phyloP scores from a whole-genome alignment of 2,113 vertebrate genomes.

The Carassius carassius region DNA sequence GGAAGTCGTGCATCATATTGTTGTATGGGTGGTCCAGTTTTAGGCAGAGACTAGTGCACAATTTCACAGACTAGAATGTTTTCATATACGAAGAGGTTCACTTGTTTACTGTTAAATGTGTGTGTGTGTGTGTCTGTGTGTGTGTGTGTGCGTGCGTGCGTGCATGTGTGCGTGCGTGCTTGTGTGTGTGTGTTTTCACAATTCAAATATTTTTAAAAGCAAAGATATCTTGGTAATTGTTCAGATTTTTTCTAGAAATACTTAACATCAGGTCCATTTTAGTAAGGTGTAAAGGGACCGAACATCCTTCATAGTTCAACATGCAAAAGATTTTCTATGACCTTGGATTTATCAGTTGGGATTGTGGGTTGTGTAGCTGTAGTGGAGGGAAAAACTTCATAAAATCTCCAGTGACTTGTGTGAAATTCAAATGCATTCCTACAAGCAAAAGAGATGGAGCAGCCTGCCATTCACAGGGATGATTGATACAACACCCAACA shows the following conservation, averaged over 20 bases:
- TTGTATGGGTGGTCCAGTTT: background rate
- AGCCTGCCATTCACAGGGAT: slow-evolving; percentile 34
- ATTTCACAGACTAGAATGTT: background rate
- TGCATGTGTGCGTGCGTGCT: background rate
- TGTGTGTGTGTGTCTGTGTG: too few species aligned
- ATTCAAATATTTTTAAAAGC: background rate
- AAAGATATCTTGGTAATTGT: background rate
- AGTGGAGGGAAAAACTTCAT: slow-evolving; percentile 41
- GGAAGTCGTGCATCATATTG: background rate
- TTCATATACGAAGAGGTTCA: background rate
- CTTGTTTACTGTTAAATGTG: background rate
- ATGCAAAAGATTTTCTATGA: slow-evolving; percentile 17
- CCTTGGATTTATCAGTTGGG: slow-evolving; percentile 41
- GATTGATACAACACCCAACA: slow-evolving; percentile 29
- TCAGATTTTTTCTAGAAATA: background rate
- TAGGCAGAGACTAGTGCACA: background rate
- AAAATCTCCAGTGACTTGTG: slow-evolving; percentile 66
- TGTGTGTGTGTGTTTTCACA: too few species aligned
- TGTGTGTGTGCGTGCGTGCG: too few species aligned
- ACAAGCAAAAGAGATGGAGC: slow-evolving; percentile 60
- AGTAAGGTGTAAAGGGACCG: slow-evolving; percentile 24
- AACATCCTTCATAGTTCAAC: slow-evolving; percentile 21
- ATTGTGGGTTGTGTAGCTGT: slow-evolving; percentile 21
- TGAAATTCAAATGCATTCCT: slow-evolving; percentile 67
- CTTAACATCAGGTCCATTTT: background rate